A percentile compares a stretch with the other conserved stretches of the same genome.
Conservation (phyloP, 2,113 vertebrate genomes). For the Pontoporia blainvillei region DNA sequence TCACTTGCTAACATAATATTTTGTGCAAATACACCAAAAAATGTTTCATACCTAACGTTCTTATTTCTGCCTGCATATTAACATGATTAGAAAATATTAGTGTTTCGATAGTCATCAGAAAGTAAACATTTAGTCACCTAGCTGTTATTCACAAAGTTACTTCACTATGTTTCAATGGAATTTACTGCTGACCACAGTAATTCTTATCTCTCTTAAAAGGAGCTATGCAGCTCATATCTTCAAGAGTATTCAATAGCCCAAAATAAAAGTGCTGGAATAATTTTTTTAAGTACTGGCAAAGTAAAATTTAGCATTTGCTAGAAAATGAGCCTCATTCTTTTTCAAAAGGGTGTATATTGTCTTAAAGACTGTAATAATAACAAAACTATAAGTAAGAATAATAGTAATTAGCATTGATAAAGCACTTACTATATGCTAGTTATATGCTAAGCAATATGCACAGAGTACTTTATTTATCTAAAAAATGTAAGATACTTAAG, state of each 20-base stretch:
- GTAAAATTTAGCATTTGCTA: neutral
- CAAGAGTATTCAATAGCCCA: neutral
- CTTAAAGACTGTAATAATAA: neutral
- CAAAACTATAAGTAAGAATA: neutral
- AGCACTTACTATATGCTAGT: neutral
- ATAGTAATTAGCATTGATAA: neutral
- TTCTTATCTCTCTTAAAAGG: conserved; percentile 27
- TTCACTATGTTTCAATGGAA: conserved; percentile 39
- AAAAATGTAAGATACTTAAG: neutral
- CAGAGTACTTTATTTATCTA: neutral
- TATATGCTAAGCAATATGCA: neutral
- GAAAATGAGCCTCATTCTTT: neutral
- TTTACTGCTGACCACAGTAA: conserved; percentile 31
- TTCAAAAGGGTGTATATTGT: neutral
- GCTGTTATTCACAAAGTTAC: conserved; percentile 39
- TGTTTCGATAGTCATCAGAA: conserved; percentile 62
- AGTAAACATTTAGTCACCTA: conserved; percentile 63
- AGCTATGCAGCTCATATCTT: neutral
- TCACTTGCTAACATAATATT: conserved; percentile 58
- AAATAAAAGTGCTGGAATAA: neutral
- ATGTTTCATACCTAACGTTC: conserved; percentile 31
- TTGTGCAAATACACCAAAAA: conserved; percentile 64
- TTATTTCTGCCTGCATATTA: conserved; percentile 51
- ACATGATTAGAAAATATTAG: conserved; percentile 64
- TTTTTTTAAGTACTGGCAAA: neutral